phyloP scores from a whole-genome alignment of 2,113 vertebrate species.

The Apteryx owenii region DNA sequence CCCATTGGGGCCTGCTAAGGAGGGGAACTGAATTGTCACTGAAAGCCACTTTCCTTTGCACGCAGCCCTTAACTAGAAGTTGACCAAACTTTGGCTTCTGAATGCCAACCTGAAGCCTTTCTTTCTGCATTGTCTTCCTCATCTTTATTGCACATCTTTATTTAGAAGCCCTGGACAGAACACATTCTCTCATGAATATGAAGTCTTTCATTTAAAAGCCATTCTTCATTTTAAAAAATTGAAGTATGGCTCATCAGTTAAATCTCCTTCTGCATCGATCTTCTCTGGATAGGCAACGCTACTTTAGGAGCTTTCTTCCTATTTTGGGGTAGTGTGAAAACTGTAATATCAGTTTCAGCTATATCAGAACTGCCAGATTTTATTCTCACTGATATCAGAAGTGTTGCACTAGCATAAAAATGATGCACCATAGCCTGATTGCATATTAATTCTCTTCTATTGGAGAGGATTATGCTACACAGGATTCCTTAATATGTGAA shows the following conservation, averaged over 20 bases:
- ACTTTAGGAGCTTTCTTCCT: neutral
- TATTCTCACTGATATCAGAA: neutral
- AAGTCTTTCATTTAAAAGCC: neutral
- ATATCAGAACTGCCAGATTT: neutral
- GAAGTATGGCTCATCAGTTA: neutral
- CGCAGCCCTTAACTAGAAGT: neutral
- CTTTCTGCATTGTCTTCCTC: neutral
- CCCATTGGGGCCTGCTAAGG: rapidly evolving
- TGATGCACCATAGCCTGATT: neutral
- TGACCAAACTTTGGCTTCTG: neutral
- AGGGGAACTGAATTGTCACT: neutral
- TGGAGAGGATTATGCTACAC: neutral
- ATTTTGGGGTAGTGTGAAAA: neutral
- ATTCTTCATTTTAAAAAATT: neutral
- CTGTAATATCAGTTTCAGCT: neutral
- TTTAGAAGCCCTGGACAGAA: neutral
- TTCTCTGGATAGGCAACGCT: neutral
- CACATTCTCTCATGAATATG: neutral
- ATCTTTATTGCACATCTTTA: neutral
- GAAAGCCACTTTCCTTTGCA: neutral
- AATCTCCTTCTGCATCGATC: neutral
- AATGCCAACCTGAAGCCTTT: neutral
- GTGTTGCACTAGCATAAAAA: neutral
- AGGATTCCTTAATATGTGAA: neutral
- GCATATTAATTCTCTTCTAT: neutral